phyloP scores from a whole-genome alignment of 2,888 invertebrate species.

The Trachelus troglodyta region DNA sequence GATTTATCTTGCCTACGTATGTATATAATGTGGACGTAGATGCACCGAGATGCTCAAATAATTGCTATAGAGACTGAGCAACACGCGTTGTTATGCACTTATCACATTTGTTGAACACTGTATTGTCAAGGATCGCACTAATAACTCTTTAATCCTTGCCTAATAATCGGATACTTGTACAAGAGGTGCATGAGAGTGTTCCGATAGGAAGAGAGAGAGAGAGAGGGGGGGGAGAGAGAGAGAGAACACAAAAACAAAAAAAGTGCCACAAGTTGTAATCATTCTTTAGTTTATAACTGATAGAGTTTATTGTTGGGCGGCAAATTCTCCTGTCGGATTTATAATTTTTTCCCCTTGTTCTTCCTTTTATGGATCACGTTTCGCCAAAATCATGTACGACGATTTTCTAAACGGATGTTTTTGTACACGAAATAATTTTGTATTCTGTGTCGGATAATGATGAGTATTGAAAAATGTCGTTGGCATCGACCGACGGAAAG shows the following conservation, averaged over 20 bases:
- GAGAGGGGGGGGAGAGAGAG: too few relatives aligned
- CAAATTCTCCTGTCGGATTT: neutral
- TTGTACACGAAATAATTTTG: neutral
- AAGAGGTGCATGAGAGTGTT: neutral
- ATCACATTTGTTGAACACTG: neutral
- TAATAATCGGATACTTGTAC: neutral
- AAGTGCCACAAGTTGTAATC: constrained; percentile 7
- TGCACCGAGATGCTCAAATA: neutral
- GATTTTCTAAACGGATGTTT: neutral
- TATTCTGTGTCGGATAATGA: neutral
- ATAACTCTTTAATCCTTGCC: neutral
- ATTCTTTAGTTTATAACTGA: constrained; percentile 1
- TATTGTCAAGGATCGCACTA: neutral
- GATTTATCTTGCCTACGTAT: neutral
- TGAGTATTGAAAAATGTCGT: neutral
- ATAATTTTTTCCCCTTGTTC: neutral
- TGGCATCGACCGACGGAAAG: neutral
- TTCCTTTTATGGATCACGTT: neutral
- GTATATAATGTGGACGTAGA: neutral
- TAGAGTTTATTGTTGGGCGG: neutral
- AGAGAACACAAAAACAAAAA: neutral
- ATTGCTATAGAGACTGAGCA: neutral
- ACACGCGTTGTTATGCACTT: constrained; percentile 3
- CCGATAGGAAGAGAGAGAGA: neutral
- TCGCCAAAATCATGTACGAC: neutral